These are phyloP conservation scores for Sorex araneus DNA, from an alignment of 2,113 vertebrate genomes.

Conservation along the genomic window DNA sequence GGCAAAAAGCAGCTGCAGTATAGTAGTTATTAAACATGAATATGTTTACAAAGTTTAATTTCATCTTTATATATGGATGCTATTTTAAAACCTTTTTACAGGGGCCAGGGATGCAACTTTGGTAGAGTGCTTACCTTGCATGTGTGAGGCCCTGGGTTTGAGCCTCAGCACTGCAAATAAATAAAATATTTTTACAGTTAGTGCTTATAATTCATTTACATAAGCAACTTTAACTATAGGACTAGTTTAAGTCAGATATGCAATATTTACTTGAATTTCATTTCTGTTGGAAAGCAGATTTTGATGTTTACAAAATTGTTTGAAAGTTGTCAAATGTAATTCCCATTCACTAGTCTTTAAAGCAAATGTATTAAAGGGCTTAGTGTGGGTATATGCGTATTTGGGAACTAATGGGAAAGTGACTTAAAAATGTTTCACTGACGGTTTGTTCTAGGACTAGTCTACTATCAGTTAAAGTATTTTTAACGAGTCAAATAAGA, in stretches of 20 bases:
- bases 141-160: not conserved
- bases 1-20: constrained; percentile 86
- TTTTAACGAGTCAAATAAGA: constrained; percentile 75
- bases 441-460: constrained; percentile 65
- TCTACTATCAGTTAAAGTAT: constrained; percentile 66
- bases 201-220: constrained; percentile 67
- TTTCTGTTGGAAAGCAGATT: constrained; percentile 80
- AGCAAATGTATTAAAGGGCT: constrained; percentile 64
- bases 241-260: constrained; percentile 78
- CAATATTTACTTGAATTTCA: constrained; percentile 88
- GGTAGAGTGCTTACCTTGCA: not conserved
- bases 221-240: constrained; percentile 63
- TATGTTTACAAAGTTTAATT: constrained; percentile 81
- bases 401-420: constrained; percentile 66
- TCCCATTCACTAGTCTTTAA: constrained; percentile 65
- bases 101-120: too few species aligned
- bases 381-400: constrained; percentile 48
- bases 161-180: not conserved
- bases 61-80: constrained; percentile 79
- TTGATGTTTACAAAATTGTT: constrained; percentile 84
- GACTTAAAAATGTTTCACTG: constrained; percentile 11
- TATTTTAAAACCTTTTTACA: constrained; percentile 58
- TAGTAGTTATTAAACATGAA: constrained; percentile 72
- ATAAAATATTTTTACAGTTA: constrained; percentile 78
- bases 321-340: constrained; percentile 35